Conservation (phyloP, 2,888 invertebrate genomes). For the Nematopogon swammerdamellus region DNA sequence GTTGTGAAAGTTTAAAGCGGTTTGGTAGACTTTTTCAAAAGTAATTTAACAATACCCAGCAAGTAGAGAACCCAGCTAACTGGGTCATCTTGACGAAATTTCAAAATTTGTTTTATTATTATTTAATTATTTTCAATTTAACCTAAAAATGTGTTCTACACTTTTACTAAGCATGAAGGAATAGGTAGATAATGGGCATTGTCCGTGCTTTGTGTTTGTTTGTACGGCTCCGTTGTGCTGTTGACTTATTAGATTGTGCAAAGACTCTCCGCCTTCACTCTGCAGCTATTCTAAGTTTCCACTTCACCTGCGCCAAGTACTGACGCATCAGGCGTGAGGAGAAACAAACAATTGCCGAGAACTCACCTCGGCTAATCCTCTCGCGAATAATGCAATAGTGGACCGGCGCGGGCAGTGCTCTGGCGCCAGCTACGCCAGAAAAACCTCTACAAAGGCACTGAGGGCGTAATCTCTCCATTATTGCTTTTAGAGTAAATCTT, state of each 20-base stretch:
- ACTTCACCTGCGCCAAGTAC: conserved; percentile 41
- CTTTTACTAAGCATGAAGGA: too few species aligned
- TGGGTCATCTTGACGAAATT: too few species aligned
- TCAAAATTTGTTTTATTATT: too few species aligned
- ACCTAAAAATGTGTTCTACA: too few species aligned
- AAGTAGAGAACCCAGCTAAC: too few species aligned
- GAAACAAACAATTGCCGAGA: conserved; percentile 16
- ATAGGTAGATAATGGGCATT: too few species aligned
- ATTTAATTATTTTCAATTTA: too few species aligned
- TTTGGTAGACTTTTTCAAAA: too few species aligned
- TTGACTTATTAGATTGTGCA: conserved; percentile 13
- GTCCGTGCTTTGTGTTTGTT: too few species aligned
- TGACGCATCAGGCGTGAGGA: conserved; percentile 18
- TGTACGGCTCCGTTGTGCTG: too few species aligned
- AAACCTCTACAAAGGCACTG: conserved; percentile 23
- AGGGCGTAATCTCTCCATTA: conserved; percentile 45
- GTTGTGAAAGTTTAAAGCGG: too few species aligned
- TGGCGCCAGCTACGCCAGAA: conserved; percentile 21
- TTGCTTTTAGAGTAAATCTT: conserved; percentile 45
- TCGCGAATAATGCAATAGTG: conserved; percentile 38
- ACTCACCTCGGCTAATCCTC: conserved; percentile 20
- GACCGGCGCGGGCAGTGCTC: conserved; percentile 38
- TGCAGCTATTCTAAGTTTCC: conserved; percentile 29
- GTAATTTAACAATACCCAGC: too few species aligned
- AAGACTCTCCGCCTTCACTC: conserved; percentile 25